These are phyloP conservation scores for Muscicapa comitata DNA, from an alignment of 2,797 vertebrate species.

Conservation along the genomic window DNA sequence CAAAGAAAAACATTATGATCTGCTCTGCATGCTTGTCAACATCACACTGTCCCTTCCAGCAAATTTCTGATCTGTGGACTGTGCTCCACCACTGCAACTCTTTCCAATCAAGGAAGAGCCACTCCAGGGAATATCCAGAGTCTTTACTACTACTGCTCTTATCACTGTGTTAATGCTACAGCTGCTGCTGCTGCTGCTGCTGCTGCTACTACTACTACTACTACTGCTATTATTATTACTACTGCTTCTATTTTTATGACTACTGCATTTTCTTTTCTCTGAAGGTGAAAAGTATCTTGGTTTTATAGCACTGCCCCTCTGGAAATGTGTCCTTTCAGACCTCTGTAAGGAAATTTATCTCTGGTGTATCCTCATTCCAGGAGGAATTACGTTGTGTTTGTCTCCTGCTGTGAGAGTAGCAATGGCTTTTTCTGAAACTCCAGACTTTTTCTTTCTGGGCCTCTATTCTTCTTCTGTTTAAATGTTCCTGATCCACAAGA, in stretches of 20 bases:
- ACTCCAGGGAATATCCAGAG: neutral
- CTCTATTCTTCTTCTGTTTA: neutral
- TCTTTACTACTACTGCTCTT: neutral
- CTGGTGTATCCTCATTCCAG: neutral
- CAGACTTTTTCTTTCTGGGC: neutral
- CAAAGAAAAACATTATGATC: rapidly evolving
- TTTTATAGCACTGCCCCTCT: neutral
- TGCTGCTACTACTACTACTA: neutral
- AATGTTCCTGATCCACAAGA: neutral
- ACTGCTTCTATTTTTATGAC: neutral
- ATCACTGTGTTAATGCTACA: neutral
- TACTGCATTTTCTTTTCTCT: neutral
- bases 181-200: neutral
- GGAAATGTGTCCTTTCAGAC: neutral
- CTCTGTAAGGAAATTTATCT: neutral
- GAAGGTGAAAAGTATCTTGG: neutral
- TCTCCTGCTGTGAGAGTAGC: neutral
- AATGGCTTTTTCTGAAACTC: neutral
- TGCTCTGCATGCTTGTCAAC: neutral
- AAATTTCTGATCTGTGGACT: neutral
- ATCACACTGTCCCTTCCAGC: neutral
- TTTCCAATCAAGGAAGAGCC: neutral
- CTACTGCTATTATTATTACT: neutral
- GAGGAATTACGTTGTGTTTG: rapidly evolving
- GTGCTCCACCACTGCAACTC: neutral